Evolutionary conservation across 1,140 invertebrate species (phyloP).

Genomic region (Tetramorium simillimum): DNA sequence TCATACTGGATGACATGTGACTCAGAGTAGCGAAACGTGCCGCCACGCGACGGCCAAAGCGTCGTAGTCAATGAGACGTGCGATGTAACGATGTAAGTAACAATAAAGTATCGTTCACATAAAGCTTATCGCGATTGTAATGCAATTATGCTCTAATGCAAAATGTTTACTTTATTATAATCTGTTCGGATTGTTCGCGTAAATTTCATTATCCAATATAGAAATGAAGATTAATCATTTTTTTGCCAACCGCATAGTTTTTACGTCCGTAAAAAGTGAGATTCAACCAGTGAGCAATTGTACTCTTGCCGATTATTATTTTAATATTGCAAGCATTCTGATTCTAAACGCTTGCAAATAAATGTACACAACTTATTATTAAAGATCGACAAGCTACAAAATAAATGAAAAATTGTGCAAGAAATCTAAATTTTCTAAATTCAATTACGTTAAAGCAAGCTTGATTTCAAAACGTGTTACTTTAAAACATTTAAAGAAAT

Average conservation of each 20-base stretch:
- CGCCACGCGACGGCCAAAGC: conserved; percentile 66
- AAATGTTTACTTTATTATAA: neutral
- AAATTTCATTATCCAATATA: neutral
- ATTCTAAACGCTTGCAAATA: neutral
- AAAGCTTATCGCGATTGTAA: neutral
- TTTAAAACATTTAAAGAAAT: neutral
- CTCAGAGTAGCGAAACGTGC: conserved; percentile 70
- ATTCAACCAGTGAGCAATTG: neutral
- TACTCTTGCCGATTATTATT: conserved; percentile 1
- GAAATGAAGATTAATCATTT: neutral
- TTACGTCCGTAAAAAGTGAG: neutral
- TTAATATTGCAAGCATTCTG: neutral
- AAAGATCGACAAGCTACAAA: neutral
- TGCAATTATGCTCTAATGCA: neutral
- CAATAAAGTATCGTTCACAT: conserved; percentile 11
- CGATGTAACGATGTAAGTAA: conserved; percentile 16
- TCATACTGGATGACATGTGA: conserved; percentile 72
- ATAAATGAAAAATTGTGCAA: neutral
- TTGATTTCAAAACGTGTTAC: neutral
- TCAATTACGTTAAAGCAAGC: neutral
- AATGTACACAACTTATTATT: neutral
- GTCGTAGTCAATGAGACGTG: conserved; percentile 53
- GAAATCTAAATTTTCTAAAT: neutral
- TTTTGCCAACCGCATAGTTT: neutral
- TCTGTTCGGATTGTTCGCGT: neutral